Evolutionary conservation across 2,113 vertebrate species (phyloP).

Genomic region (Thermophis baileyi): DNA sequence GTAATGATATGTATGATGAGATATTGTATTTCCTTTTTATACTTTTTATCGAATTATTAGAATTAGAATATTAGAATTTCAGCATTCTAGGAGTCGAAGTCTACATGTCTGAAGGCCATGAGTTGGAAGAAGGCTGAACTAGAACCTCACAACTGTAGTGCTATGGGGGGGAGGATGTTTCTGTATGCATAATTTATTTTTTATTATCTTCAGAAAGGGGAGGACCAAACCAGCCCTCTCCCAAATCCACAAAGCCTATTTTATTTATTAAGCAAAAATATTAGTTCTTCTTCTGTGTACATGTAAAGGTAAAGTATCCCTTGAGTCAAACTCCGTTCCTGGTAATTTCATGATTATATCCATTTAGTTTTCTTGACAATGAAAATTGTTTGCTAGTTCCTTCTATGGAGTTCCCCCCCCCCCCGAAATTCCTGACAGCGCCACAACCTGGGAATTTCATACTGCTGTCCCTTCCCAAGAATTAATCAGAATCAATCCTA

Average conservation of each 20-base stretch:
- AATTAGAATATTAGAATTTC: too few species aligned
- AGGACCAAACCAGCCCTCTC: not conserved
- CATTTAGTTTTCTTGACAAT: not conserved
- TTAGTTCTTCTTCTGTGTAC: not conserved
- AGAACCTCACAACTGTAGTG: not conserved
- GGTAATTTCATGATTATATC: not conserved
- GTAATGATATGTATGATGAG: too few species aligned
- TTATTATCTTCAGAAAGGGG: not conserved
- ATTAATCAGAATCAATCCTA: not conserved
- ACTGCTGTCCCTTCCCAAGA: not conserved
- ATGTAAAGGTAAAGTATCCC: not conserved
- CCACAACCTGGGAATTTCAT: not conserved
- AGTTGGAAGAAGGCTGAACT: not conserved
- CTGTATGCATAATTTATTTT: not conserved
- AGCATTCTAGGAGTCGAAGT: not conserved
- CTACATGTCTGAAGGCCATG: not conserved
- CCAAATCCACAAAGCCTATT: not conserved
- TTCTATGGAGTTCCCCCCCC: too few species aligned
- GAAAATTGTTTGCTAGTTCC: not conserved
- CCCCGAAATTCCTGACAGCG: not conserved
- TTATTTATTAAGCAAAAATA: not conserved
- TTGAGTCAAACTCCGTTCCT: not conserved
- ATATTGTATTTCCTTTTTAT: too few species aligned
- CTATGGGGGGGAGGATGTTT: not conserved
- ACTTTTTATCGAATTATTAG: too few species aligned